Base-by-base conservation (phyloP, 2,888 invertebrate genomes). In the Salpingus planirostris region DNA sequence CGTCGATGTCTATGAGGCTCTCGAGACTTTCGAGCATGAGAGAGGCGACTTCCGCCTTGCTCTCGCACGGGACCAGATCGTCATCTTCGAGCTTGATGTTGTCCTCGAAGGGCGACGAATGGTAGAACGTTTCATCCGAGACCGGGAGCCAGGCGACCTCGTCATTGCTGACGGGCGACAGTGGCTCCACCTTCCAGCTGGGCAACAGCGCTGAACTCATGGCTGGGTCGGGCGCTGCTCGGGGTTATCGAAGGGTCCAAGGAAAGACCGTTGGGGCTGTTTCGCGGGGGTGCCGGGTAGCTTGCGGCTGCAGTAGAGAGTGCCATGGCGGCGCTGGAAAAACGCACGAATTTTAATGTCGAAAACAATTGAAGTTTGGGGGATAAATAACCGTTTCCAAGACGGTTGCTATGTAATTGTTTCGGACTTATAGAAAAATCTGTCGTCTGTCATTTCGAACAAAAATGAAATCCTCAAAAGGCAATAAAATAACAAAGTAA, bases 261-360 rank as follows among this genome's bases (percentile, higher is more conserved):
- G 55, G 56, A 55, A 60, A 57, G 54, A 49, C 52, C 41, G 50
- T 48, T 55, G 47, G 54, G 49, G 54, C 47, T 42, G 42, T 42
- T 31, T 42, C 34, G 37, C 40, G 31, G 37, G 51, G 50, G 43
- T 71, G 69, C 76, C 74, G 74, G 69, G 65, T 68, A 71, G 70
- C 72, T 70, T 68, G 70, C 71, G 66, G 65, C 71, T 71, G 71
- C 73, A 71, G 71, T 64, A 67, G 67, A 66, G 71, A 75, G 72
- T 76, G 86, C 86, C 86, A 87, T 86, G 62, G 54, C 79, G 86
- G 85, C 85, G 70, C 86, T 87, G 73, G 43, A 75, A 78, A 42
- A 54, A 55, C n/a, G n/a, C n/a, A n/a, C n/a, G n/a, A n/a, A n/a
- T n/a, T n/a, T n/a, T n/a, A n/a, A n/a, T n/a, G n/a, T n/a, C 44